phyloP scores from a whole-genome alignment of 1,140 invertebrate genomes.

The Kradibia gibbosae region DNA sequence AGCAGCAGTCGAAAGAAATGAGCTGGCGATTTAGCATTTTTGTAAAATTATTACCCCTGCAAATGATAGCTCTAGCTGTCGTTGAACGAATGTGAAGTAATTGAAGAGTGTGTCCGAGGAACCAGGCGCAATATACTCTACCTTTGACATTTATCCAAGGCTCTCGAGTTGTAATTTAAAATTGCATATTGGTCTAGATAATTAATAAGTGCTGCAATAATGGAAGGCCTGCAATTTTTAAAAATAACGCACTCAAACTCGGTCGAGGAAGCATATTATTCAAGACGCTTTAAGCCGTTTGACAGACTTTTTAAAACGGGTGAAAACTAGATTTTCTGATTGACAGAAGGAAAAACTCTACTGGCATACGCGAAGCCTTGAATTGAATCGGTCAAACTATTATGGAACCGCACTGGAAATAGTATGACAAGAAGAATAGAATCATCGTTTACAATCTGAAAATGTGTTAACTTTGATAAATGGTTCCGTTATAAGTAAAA shows the following conservation, averaged over 20 bases:
- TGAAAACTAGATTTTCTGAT: no score
- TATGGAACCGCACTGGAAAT: no score
- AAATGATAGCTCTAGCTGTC: slow-evolving; percentile 2
- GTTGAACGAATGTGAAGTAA: not conserved
- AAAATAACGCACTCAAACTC: not conserved
- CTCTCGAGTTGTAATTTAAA: not conserved
- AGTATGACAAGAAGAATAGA: no score
- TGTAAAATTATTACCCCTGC: not conserved
- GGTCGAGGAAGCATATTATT: not conserved
- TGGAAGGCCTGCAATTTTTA: not conserved
- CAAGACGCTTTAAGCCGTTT: not conserved
- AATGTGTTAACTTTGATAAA: no score
- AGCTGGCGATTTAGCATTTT: not conserved
- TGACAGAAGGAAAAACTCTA: not conserved
- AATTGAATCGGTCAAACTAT: not conserved
- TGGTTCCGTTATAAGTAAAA: not conserved
- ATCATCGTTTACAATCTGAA: no score
- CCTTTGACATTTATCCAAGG: slow-evolving; percentile 15
- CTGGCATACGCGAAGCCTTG: not conserved
- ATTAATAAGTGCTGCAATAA: not conserved
- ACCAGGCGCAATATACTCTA: not conserved
- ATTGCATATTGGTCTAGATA: not conserved
- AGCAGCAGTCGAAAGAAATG: not conserved
- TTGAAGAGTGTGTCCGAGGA: not conserved
- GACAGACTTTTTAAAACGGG: not conserved